Evolutionary conservation across 2,888 invertebrate species (phyloP).

Genomic region (Apotomis turbidana): DNA sequence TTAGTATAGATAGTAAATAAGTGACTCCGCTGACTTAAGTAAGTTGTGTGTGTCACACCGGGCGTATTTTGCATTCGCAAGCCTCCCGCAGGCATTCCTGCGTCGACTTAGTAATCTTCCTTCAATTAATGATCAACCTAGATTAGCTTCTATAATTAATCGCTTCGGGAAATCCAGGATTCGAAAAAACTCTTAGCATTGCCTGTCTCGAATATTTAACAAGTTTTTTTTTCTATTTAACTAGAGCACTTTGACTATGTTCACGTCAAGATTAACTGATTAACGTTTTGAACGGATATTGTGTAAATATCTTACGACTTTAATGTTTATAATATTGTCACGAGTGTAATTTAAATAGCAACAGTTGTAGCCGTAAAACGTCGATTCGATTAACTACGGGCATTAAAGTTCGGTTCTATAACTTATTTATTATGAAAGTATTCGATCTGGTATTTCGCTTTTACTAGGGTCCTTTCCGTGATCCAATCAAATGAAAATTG

Average conservation of each 20-base stretch:
- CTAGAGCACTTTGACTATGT: slow-evolving; percentile 9
- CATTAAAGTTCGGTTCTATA: slow-evolving; percentile 11
- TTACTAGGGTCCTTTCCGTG: too few relatives aligned
- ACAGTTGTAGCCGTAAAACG: slow-evolving; percentile 19
- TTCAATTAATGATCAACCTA: slow-evolving; percentile 37
- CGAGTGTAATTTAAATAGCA: slow-evolving; percentile 20
- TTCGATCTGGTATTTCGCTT: neutral
- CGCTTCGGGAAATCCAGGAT: slow-evolving; percentile 7
- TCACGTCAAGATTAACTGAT: slow-evolving; percentile 27
- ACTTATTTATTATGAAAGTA: slow-evolving; percentile 4
- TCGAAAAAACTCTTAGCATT: slow-evolving; percentile 20
- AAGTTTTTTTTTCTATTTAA: slow-evolving; percentile 22
- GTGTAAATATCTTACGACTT: slow-evolving; percentile 15
- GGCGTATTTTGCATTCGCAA: slow-evolving; percentile 57
- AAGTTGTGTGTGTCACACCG: slow-evolving; percentile 54
- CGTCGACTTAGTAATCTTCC: slow-evolving; percentile 32
- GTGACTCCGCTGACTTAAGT: slow-evolving; percentile 25
- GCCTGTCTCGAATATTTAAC: slow-evolving; percentile 28
- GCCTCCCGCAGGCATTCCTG: slow-evolving; percentile 45
- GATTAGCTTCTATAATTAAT: slow-evolving; percentile 45
- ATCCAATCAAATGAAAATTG: too few relatives aligned
- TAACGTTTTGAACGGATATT: slow-evolving; percentile 30
- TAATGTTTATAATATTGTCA: slow-evolving; percentile 31
- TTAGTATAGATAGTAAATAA: neutral
- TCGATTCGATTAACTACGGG: slow-evolving; percentile 13